A percentile compares a stretch with the other conserved stretches of the same genome.
Evolutionary conservation across 2,797 vertebrate species (phyloP).

Genomic region (Okamejei kenojei): DNA sequence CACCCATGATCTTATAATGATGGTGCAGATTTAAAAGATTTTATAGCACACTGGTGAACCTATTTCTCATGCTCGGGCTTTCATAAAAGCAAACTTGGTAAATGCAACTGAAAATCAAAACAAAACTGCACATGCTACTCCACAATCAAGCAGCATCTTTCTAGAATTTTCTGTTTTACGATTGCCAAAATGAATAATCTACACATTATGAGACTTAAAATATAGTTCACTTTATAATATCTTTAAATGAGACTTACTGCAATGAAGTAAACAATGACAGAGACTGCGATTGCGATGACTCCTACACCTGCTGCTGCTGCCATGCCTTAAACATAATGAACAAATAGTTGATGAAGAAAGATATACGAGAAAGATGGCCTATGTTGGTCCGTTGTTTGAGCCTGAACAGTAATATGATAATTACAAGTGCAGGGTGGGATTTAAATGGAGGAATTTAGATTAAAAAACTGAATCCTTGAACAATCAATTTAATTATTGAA

Average conservation of each 20-base stretch:
- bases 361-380: not conserved
- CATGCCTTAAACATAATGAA: slow-evolving; percentile 48
- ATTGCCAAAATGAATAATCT: too few relatives aligned
- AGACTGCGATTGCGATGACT: slow-evolving; percentile 53
- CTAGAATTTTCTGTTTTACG: too few relatives aligned
- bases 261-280: slow-evolving; percentile 60
- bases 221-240: not conserved
- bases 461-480: not conserved
- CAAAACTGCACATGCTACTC: too few relatives aligned
- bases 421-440: not conserved
- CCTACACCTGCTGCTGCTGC: slow-evolving; percentile 53
- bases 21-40: too few relatives aligned
- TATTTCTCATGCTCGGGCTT: not conserved
- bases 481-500: not conserved
- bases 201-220: not conserved
- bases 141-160: too few relatives aligned
- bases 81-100: not conserved
- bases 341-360: not conserved
- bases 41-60: too few relatives aligned
- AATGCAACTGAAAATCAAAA: not conserved
- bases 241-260: slow-evolving; percentile 34
- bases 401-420: not conserved
- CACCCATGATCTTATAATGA: too few relatives aligned
- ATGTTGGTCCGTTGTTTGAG: not conserved
- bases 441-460: not conserved